A percentile compares a stretch with the other conserved stretches of the same genome.
phyloP scores from a whole-genome alignment of 2,797 vertebrate species.

The Phataginus tricuspis region DNA sequence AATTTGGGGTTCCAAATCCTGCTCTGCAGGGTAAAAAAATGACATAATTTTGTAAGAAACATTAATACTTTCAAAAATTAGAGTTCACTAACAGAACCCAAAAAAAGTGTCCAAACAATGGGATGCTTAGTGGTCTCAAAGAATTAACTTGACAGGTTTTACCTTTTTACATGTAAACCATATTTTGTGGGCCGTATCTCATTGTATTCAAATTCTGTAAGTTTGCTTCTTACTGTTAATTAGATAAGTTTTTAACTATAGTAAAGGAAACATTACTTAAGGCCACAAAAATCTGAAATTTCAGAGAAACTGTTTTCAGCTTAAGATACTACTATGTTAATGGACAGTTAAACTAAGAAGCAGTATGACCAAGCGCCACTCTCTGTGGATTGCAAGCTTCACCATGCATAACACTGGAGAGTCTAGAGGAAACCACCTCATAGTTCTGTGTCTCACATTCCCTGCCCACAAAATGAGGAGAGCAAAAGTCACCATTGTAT shows the following conservation, averaged over 20 bases:
- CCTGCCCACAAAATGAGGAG: neutral
- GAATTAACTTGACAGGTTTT: neutral
- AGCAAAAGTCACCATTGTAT: neutral
- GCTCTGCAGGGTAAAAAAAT: neutral
- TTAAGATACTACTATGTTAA: neutral
- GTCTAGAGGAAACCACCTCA: neutral
- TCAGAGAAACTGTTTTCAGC: neutral
- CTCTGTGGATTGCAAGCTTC: neutral
- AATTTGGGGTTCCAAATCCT: neutral
- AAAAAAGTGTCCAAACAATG: neutral
- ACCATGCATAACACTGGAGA: neutral
- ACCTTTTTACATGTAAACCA: neutral
- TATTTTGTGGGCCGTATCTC: neutral
- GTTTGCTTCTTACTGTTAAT: neutral
- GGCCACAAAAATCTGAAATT: neutral
- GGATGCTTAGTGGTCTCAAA: neutral
- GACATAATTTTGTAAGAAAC: neutral
- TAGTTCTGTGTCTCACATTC: neutral
- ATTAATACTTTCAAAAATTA: neutral
- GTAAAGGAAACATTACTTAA: neutral
- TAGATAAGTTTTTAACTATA: neutral
- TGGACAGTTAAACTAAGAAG: neutral
- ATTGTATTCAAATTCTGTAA: neutral
- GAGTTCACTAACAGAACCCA: neutral
- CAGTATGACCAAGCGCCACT: neutral